Base-by-base conservation (phyloP, 2,797 vertebrate genomes). In the Todus mexicanus region DNA sequence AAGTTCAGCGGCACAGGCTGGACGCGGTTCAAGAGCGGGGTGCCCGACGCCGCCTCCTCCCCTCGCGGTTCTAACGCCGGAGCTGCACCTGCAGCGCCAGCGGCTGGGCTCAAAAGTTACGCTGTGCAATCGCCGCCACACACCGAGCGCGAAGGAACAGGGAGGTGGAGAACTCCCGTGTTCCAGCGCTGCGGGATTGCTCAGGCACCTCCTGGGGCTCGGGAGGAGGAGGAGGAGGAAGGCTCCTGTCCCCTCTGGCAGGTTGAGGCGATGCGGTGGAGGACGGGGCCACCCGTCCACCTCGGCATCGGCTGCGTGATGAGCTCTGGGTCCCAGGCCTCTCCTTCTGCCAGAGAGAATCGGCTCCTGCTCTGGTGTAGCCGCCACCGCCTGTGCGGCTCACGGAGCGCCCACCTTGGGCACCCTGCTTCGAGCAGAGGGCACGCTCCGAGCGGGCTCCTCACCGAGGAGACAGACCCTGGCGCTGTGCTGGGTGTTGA, bases 1-100 rank as follows among this genome's bases (percentile, higher is more conserved):
- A 95, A 96, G 95, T 93, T 93, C 93, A 64, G 42, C 47, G 69
- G 57, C 75, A 83, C 57, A 5, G 74, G 27, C 50, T 93, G 94
- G 89, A 60, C 5, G 21, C 45, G 3, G 38, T 70, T 89, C 89
- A 94, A 12, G 74, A 73, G 84, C 13, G 87, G 84, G 84, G 60
- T 82, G 83, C 15, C 35, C 13, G 3, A 37, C 15, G 48, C 65
- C 51, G 59, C 70, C 60, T 57, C n/a, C n/a, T 27, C 18, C 73
- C 31, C 16, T 16, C 4, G 1, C 0, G 4, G 3, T 59, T 76
- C 70, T 53, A 12, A 38, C 64, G 79, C 25, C 5, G 33, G 33
- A 4, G 8, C 29, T 27, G 18, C 50, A 53, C 50, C 45, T 16
- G 33, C 61, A 17, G 43, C 69, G 88, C 87, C 82, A 94, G 61